Conservation (phyloP, 2,797 vertebrate genomes). For the Alca torda region DNA sequence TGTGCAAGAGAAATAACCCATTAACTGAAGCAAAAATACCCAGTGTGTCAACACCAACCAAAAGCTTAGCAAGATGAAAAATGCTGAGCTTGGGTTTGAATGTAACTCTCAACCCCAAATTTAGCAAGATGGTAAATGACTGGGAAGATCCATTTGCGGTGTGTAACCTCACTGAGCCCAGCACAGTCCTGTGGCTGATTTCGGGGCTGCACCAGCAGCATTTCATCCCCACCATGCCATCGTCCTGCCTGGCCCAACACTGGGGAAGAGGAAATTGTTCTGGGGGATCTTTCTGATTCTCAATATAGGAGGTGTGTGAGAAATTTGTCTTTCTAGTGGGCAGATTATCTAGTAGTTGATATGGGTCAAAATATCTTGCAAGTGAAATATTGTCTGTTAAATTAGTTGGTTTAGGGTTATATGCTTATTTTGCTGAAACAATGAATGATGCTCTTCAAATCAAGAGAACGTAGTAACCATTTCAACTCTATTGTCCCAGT, state of each 20-base stretch:
- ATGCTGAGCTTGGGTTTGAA: not conserved
- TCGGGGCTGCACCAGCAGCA: fast-evolving
- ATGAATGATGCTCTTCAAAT: not conserved
- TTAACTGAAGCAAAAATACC: conserved; percentile 12
- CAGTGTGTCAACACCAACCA: not conserved
- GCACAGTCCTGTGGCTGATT: not conserved
- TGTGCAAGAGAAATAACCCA: conserved; percentile 19
- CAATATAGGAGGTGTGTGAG: not conserved
- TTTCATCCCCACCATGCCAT: fast-evolving
- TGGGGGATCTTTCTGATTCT: not conserved
- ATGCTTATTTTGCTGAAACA: not conserved
- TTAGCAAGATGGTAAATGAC: not conserved
- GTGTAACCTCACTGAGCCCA: not conserved
- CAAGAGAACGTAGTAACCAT: not conserved
- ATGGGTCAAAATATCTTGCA: not conserved
- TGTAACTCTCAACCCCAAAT: not conserved
- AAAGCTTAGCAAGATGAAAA: not conserved
- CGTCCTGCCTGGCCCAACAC: not conserved
- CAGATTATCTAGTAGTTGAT: not conserved
- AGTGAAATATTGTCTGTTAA: not conserved
- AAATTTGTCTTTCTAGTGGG: not conserved
- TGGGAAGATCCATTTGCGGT: not conserved
- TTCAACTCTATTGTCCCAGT: not conserved
- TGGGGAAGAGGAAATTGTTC: not conserved
- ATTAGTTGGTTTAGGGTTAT: not conserved